Evolutionary conservation across 2,888 invertebrate genomes (phyloP).

Genomic region (Euplagia quadripunctaria): DNA sequence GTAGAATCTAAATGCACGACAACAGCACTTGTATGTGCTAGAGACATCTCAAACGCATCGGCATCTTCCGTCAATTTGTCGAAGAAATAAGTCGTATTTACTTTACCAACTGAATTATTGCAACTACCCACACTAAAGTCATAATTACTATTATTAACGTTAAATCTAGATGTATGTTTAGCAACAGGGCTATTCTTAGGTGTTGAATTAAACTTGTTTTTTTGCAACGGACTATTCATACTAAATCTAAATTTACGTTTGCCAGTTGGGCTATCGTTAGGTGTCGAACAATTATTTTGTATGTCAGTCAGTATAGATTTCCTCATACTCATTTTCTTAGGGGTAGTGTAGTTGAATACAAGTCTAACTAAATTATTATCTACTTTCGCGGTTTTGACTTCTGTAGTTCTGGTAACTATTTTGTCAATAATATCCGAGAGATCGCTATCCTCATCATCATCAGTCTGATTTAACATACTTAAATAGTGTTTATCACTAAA

Average conservation of each 20-base stretch:
- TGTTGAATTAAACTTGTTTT: constrained; percentile 68
- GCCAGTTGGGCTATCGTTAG: constrained; percentile 68
- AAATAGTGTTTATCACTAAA: constrained; percentile 44
- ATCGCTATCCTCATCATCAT: constrained; percentile 61
- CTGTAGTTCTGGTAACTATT: constrained; percentile 69
- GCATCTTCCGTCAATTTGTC: constrained; percentile 78
- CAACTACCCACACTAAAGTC: constrained; percentile 54
- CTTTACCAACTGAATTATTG: constrained; percentile 59
- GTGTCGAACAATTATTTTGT: constrained; percentile 77
- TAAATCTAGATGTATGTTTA: constrained; percentile 11
- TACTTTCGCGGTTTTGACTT: constrained; percentile 68
- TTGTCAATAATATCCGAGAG: constrained; percentile 77
- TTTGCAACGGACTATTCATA: constrained; percentile 12
- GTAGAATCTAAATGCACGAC: constrained; percentile 64
- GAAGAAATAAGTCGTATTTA: constrained; percentile 86
- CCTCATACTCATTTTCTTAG: constrained; percentile 59
- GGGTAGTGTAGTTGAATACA: constrained; percentile 69
- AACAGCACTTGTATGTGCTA: constrained; percentile 73
- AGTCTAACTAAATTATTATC: constrained; percentile 73
- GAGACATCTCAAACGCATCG: constrained; percentile 89
- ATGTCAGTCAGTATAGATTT: constrained; percentile 61
- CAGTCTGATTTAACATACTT: constrained; percentile 64
- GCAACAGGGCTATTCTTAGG: constrained; percentile 68
- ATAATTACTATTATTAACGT: constrained; percentile 36
- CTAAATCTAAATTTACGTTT: constrained; percentile 43